These are phyloP conservation scores for Trissolcus brochymenae DNA, from an alignment of 2,888 invertebrate species.

Conservation along the genomic window DNA sequence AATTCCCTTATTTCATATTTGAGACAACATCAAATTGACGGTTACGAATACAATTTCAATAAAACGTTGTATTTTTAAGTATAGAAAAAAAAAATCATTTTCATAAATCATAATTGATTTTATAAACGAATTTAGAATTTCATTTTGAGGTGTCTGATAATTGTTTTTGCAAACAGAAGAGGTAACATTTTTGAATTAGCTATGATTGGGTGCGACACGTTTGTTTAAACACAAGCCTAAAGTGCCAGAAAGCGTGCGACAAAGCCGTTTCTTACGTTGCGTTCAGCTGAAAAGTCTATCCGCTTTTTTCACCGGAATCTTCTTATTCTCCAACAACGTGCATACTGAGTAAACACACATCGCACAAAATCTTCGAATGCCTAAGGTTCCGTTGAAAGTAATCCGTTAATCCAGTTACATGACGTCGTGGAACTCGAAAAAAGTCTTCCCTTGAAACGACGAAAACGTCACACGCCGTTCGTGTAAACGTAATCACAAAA, in stretches of 20 bases:
- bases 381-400: constrained; percentile 60
- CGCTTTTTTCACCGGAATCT: constrained; percentile 53
- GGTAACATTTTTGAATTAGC: too few relatives aligned
- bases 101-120: too few relatives aligned
- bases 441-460: constrained; percentile 48
- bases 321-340: constrained; percentile 52
- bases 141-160: too few relatives aligned
- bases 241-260: constrained; percentile 31
- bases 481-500: constrained; percentile 43
- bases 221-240: constrained; percentile 28
- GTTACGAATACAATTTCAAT: too few relatives aligned
- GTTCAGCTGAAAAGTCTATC: constrained; percentile 54
- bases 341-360: constrained; percentile 57
- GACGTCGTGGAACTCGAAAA: constrained; percentile 58
- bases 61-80: too few relatives aligned
- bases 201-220: constrained; percentile 8
- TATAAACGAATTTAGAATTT: too few relatives aligned
- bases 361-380: constrained; percentile 55
- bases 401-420: constrained; percentile 65
- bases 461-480: constrained; percentile 50
- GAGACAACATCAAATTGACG: too few relatives aligned
- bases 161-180: too few relatives aligned
- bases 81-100: too few relatives aligned
- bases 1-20: too few relatives aligned
- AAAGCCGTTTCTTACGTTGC: constrained; percentile 47